Conservation (phyloP, 2,797 vertebrate genomes). For the Falco naumanni region DNA sequence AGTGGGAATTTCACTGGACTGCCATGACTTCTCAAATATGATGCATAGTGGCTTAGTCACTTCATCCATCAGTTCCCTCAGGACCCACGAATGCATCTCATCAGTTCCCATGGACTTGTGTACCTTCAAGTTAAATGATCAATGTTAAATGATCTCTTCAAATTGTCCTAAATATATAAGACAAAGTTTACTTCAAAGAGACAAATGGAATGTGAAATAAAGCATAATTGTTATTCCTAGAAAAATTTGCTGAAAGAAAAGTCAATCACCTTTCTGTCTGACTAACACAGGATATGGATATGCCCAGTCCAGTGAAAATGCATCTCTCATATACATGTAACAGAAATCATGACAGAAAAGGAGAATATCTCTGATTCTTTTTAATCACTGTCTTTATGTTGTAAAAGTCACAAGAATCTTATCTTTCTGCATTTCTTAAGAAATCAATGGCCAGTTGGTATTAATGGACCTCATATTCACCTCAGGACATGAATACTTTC, state of each 20-base stretch:
- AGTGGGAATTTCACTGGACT: too few relatives aligned
- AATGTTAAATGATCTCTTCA: neutral
- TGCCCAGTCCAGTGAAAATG: neutral
- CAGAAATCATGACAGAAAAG: neutral
- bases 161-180: neutral
- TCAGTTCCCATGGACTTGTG: too few relatives aligned
- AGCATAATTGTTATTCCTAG: neutral
- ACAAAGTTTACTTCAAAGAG: neutral
- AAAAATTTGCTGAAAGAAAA: neutral
- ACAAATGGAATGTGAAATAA: neutral
- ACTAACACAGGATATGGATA: neutral
- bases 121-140: too few relatives aligned
- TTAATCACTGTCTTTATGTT: neutral
- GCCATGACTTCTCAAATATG: too few relatives aligned
- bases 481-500: neutral
- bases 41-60: too few relatives aligned
- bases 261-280: neutral
- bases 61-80: too few relatives aligned
- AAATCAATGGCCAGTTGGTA: neutral
- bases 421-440: neutral
- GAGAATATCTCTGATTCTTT: neutral
- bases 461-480: neutral
- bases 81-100: too few relatives aligned
- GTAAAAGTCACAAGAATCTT: neutral
- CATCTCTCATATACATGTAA: neutral